Evolutionary conservation across 2,113 vertebrate genomes (phyloP), one percentile per base, ranked within the genome.

Genomic region (Neomonachus schauinslandi): DNA sequence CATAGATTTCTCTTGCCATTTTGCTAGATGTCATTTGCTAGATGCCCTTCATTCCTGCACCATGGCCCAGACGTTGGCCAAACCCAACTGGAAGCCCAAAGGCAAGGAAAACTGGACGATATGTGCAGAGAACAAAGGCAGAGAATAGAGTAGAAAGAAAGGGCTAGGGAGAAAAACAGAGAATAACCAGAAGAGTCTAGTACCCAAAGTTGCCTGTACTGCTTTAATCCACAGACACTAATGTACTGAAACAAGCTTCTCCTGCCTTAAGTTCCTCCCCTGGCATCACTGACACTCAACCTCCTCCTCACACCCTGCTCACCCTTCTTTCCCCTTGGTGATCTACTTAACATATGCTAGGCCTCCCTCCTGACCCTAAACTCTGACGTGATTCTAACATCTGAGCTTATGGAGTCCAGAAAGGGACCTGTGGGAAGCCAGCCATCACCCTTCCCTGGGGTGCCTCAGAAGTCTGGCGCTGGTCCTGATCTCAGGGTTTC

Each of bases 401-500:
- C 28, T 90, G 86, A 90, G 31, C 19, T 65, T 97, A 31, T 2
- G 33, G 71, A 82, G 36, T 55, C 95, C 84, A 85, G 86, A 28
- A 87, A 94, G 46, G 77, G 46, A 85, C 22, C 65, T 53, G 39
- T 61, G 57, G 39, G 55, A 92, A 86, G 53, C 57, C 59, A 94
- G 65, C 36, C 69, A 76, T 39, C 36, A 79, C 13, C 72, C 87
- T 77, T 61, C 72, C 22, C 36, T 36, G 9, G 51, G 81, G 36
- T 71, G 53, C 26, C 84, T 92, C 93, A 97, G 89, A 95, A 94
- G 69, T 97, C 67, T 95, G 94, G 84, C 31, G 16, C 82, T 59
- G 6, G 39, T 63, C 51, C 65, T 97, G 92, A 91, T 57, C 72
- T 94, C 84, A 72, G 92, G 46, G 11, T 74, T 85, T 93, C 97